phyloP scores from a whole-genome alignment of 2,888 invertebrate species.

The Gastracanthus pulcherrimus region DNA sequence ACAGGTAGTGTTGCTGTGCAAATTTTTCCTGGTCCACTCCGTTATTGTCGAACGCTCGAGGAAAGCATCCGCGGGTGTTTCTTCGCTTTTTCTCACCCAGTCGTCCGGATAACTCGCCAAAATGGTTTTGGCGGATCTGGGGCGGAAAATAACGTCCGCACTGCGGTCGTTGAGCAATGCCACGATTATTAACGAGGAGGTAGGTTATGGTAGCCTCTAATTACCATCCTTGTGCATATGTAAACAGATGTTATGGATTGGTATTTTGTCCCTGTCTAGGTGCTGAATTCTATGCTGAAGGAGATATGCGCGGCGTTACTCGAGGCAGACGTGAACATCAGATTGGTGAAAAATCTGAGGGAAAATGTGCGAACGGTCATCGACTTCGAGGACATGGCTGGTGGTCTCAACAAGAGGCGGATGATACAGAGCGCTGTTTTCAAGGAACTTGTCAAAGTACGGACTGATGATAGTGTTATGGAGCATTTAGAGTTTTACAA shows the following conservation, averaged over 20 bases:
- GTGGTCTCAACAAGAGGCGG: slow-evolving; percentile 97
- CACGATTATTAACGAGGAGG: slow-evolving; percentile 98
- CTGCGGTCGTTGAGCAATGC: slow-evolving; percentile 98
- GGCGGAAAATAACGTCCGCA: slow-evolving; percentile 99
- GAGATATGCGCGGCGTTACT: slow-evolving; percentile 98
- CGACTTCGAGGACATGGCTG: slow-evolving; percentile 99
- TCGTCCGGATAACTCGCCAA: slow-evolving; percentile 71
- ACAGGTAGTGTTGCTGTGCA: neutral
- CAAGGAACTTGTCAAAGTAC: slow-evolving; percentile 96
- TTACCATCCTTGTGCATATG: slow-evolving; percentile 4
- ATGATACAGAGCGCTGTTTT: slow-evolving; percentile 99
- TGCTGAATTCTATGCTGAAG: slow-evolving; percentile 99
- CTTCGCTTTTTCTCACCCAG: neutral
- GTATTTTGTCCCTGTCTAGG: slow-evolving; percentile 79
- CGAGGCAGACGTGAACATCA: slow-evolving; percentile 98
- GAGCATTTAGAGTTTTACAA: neutral
- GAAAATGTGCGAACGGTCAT: slow-evolving; percentile 99
- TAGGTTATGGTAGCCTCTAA: slow-evolving; percentile 75
- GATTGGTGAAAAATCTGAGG: slow-evolving; percentile 94
- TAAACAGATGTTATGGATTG: slow-evolving; percentile 68
- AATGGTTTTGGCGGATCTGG: slow-evolving; percentile 99
- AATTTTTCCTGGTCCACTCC: neutral
- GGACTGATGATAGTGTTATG: neutral
- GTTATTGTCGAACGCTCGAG: neutral
- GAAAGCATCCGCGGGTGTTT: neutral